Base-by-base conservation (phyloP, 1,140 invertebrate species). In the Bombus picipes region DNA sequence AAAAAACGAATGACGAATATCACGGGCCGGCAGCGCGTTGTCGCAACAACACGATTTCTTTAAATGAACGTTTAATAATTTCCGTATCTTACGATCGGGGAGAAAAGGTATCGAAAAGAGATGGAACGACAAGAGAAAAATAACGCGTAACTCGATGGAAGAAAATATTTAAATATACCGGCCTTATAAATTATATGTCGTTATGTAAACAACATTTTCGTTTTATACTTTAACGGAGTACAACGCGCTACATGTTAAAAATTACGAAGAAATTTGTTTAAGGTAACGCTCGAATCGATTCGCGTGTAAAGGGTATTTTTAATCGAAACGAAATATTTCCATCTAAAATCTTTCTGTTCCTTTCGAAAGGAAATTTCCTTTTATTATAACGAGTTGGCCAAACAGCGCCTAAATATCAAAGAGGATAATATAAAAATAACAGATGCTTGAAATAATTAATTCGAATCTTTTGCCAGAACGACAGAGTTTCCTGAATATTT, bases 351-450 rank as follows among this genome's bases (percentile, higher is more conserved):
- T 62, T n/a, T 4, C 28, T 0, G 9, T 12, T 59, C 25, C 57
- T 59, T 59, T 59, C 3, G 25, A 59, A 59, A 59, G 25, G 57
- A 10, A 10, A 59, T 25, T 28, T 28, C 0, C 57, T 3, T 59
- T 28, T 28, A 10, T 28, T 28, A n/a, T 3, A 0, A 15, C 57
- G 8, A 12, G 57, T 28, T 28, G 0, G 28, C 28, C 13, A 3
- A 4, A 15, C 32, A 9, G 32, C 32, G 0, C 0, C 5, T 0
- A 8, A 6, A 22, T 2, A 2, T 22, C 8, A 0, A 2, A 53
- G 2, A 6, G 47, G 18, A 53, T 0, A 8, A 22, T 2, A 8
- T 8, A 8, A 22, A 22, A 53, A 53, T 53, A 53, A 53, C 47
- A 0, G 5, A 53, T 2, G 47, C 1, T 22, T 0, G 47, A 53